phyloP scores from a whole-genome alignment of 2,888 invertebrate species.

The Melitaea athalia region DNA sequence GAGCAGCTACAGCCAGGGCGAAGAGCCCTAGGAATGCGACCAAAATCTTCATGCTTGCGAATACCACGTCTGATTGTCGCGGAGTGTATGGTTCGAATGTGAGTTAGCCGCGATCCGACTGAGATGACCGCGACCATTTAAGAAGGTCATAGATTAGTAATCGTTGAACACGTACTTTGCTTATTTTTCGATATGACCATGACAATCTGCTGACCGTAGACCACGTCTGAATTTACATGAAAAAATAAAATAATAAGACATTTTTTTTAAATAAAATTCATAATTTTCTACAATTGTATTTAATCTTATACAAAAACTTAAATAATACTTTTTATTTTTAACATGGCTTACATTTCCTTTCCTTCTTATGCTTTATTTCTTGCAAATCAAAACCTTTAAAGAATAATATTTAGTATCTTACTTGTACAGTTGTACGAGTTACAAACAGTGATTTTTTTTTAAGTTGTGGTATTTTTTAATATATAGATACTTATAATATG shows the following conservation, averaged over 20 bases:
- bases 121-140: constrained; percentile 35
- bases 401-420: too few species aligned
- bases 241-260: background rate
- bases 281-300: too few species aligned
- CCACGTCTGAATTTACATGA: constrained; percentile 26
- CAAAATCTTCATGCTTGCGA: constrained; percentile 58
- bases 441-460: too few species aligned
- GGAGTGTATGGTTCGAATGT: constrained; percentile 67
- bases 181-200: constrained; percentile 34
- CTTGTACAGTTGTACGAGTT: too few species aligned
- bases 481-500: too few species aligned
- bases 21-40: constrained; percentile 58
- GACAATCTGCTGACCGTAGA: constrained; percentile 38
- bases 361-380: too few species aligned
- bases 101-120: constrained; percentile 41
- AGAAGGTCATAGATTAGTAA: constrained; percentile 48
- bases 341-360: too few species aligned
- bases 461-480: too few species aligned
- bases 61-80: constrained; percentile 61
- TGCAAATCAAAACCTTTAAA: too few species aligned
- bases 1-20: constrained; percentile 57
- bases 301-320: too few species aligned
- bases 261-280: background rate
- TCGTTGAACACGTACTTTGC: constrained; percentile 34
- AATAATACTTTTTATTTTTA: too few species aligned